Base-by-base conservation (phyloP, 2,888 invertebrate genomes). In the Zygaena filipendulae region DNA sequence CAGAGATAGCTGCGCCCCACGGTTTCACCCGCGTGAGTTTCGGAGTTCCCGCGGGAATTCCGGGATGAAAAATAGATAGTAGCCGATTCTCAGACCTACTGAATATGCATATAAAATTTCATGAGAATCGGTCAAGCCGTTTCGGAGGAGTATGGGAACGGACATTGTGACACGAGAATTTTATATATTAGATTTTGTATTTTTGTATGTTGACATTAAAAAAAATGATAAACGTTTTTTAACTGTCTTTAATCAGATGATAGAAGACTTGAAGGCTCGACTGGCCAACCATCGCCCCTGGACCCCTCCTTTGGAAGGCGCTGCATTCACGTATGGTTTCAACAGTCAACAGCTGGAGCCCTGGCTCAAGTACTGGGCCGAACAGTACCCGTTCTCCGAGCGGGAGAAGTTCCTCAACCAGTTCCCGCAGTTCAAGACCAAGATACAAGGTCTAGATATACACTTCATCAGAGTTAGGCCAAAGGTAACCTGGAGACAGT, bases 281-380 rank as follows among this genome's bases (percentile, higher is more conserved):
- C 27, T 45, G 3, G 31, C 33, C 13, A 35, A 28, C 9, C 35
- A 23, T 9, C 32, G 43, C 6, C 21, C 23, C 7, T 29, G 34
- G 11, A 50, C 70, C 1, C 60, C 64, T 21, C 84, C 87, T 2
- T 50, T 87, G 29, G 85, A 87, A 59, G 83, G 79, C 26, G 66
- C 74, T 0, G 81, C 72, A n/a, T 91, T 91, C 61, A 79, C 86
- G 42, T 92, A 91, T 52, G 93, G 93, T 4, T 84, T 91, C 50
- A 87, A 89, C 46, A 63, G 84, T 0, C 77, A 84, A 3, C 82
- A 83, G 30, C 52, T 91, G 24, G 59, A 81, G 29, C 72, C 77
- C 26, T 66, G 91, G 21, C 51, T 88, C 4, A 68, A 84, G 7
- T 87, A 90, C 57, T 94, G 94, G 94, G 77, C 68, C 3, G 81